Base-by-base conservation (phyloP, 2,113 vertebrate genomes). In the Suncus etruscus region DNA sequence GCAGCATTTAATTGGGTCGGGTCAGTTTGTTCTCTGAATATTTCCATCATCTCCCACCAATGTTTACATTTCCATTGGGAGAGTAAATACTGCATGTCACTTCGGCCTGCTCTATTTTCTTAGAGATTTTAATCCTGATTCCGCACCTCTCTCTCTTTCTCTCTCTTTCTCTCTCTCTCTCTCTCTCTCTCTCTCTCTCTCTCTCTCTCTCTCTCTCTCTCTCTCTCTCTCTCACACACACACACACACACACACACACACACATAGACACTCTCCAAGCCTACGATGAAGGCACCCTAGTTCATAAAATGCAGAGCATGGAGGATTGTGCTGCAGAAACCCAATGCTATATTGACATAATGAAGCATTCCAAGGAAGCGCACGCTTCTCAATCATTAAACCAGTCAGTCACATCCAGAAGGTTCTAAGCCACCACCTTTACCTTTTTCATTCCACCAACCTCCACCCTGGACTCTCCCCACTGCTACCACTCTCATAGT, bases 21-120 rank as follows among this genome's bases (percentile, higher is more conserved):
- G 92, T 65, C 93, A 92, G 66, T 92, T 97, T 97, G 95, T 95
- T 92, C 90, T 92, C 89, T 94, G 91, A 96, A n/a, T 91, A 68
- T 89, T 92, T 95, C 96, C 90, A 54, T 90, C 92, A 91, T 94
- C 65, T 61, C 54, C 32, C 8, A 65, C 48, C 83, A 47, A 76
- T 94, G 83, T 87, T 73, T 91, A 70, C 79, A 9, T 95, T 94
- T 96, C 82, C 83, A 54, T 14, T 88, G 90, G 83, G 91, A 94
- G 47, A 92, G 83, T 2, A 50, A 94, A 91, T n/a, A 72, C 74
- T 32, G 85, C 25, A 0, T 0, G 0, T 65, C 31, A 31, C 95
- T 94, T 91, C 93, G 89, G 94, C 91, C 89, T 77, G 84, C 68
- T 3, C 0, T 84, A 47, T 97, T 96, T 96, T 95, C 95, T 94